Base-by-base conservation (phyloP, 2,888 invertebrate species). In the Plebejus argus region DNA sequence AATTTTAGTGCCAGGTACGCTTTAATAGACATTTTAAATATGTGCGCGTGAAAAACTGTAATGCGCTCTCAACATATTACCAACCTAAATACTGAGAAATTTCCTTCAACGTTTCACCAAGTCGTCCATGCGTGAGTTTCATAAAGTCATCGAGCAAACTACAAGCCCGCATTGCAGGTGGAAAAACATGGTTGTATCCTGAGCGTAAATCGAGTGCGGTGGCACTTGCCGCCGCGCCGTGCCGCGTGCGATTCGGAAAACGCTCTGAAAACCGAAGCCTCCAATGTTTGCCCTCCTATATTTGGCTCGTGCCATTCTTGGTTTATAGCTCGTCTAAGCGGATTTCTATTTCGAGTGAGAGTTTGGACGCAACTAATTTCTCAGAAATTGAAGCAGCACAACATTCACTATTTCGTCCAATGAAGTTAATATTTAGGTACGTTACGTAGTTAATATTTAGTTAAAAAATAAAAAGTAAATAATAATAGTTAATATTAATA, bases 141-240 rank as follows among this genome's bases (percentile, higher is more conserved):
- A 49, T 49, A 72, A 72, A 74, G 45, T 74, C 49, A 74, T 74
- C 49, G 74, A 53, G 74, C 49, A 23, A 45, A 23, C 20, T 18
- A 74, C 23, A 74, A 74, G 15, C 18, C 45, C 72, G 74, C 74
- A 74, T 49, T 74, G 74, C 74, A 49, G 74, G 49, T 53, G 53
- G 74, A 74, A 74, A 49, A 74, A 74, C 74, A 28, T 23, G 74
- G 74, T 74, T 53, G 28, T 49, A 74, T 74, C 74, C 74, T 74
- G 74, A 74, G 53, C 28, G 74, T 74, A 28, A 74, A 74, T 74
- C 49, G 74, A 74, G 53, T 74, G 28, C 49, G 53, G 74, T 49
- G 39, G 39, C 23, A n/a, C 70, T 35, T 18, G n/a, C 3, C 71
- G 20, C 28, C 28, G 18, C 71, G 20, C 28, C 28, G 18, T 49